These are phyloP conservation scores for Drosophila phalerata DNA, from an alignment of 2,888 invertebrate species.

Conservation along the genomic window DNA sequence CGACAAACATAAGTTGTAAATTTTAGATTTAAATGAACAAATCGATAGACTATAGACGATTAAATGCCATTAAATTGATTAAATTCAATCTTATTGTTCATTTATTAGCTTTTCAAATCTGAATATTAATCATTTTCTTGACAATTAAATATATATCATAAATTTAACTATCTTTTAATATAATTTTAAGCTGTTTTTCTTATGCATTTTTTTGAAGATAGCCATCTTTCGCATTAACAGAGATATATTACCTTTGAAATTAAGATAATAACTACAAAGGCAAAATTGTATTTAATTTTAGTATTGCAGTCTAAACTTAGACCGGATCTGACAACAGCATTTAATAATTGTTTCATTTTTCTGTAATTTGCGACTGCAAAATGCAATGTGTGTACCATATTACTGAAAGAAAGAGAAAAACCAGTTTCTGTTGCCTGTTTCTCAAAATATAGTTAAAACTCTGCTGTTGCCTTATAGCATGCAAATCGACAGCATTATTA, in stretches of 20 bases:
- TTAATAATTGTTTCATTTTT: conserved; percentile 50
- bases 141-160: not conserved
- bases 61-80: too few species aligned
- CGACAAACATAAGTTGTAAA: too few species aligned
- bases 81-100: too few species aligned
- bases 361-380: conserved; percentile 12
- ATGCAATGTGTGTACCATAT: conserved; percentile 16
- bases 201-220: not conserved
- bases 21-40: too few species aligned
- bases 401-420: conserved; percentile 18
- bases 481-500: conserved; percentile 60
- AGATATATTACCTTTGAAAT: not conserved
- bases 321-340: conserved; percentile 35
- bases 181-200: too few species aligned
- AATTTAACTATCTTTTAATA: not conserved
- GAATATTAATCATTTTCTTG: too few species aligned
- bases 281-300: conserved; percentile 26
- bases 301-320: conserved; percentile 24
- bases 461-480: conserved; percentile 49
- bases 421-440: conserved; percentile 53
- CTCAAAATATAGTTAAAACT: conserved; percentile 38
- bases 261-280: conserved; percentile 18
- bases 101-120: too few species aligned
- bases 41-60: too few species aligned
- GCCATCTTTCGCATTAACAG: not conserved